Conservation (phyloP, 1,140 invertebrate species). For the Orchestia grillus region DNA sequence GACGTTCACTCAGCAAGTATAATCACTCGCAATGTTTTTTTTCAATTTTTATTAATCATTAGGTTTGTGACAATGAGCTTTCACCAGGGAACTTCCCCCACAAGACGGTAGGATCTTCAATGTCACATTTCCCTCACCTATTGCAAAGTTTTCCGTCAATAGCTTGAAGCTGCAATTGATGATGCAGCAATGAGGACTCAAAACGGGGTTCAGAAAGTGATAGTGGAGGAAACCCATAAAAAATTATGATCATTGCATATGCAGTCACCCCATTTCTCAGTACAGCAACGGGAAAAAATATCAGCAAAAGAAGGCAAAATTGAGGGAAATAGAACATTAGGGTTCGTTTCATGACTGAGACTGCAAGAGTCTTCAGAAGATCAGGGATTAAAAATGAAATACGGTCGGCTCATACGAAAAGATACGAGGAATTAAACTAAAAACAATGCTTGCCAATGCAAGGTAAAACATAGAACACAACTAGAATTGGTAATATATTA, state of each 20-base stretch:
- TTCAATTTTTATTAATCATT: not conserved
- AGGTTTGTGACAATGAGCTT: not conserved
- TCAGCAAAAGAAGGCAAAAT: not conserved
- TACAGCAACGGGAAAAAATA: not conserved
- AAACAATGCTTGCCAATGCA: not conserved
- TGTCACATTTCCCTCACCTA: not conserved
- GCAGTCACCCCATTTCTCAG: not conserved
- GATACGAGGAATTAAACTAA: not conserved
- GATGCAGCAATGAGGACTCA: not conserved
- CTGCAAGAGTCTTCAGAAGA: not conserved
- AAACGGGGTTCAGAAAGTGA: not conserved
- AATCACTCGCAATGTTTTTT: not conserved
- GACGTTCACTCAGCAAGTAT: not conserved
- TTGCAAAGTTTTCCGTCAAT: not conserved
- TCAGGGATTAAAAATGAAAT: not conserved
- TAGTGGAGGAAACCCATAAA: not conserved
- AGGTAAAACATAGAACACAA: not conserved
- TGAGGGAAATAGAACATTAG: not conserved
- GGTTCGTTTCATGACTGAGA: not conserved
- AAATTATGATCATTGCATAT: not conserved
- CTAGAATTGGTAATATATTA: not conserved
- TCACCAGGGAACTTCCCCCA: not conserved
- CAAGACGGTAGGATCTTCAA: not conserved
- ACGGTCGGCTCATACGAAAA: not conserved
- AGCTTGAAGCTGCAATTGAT: not conserved